These are phyloP conservation scores for Tubulanus polymorphus DNA, from an alignment of 2,888 invertebrate genomes.

Conservation along the genomic window DNA sequence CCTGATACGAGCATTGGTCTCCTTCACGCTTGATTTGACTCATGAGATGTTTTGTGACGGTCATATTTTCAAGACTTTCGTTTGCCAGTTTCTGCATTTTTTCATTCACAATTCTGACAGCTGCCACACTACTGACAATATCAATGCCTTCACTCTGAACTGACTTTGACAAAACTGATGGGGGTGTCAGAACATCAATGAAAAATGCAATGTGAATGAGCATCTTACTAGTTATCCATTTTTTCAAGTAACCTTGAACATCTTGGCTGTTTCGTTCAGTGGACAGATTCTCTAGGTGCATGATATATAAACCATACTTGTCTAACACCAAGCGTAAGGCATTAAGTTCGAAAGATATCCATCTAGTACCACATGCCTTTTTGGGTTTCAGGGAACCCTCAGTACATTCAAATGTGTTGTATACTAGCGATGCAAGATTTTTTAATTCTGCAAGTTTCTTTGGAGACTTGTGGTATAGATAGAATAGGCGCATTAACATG, in stretches of 20 bases:
- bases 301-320: slow-evolving; percentile 6
- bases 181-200: slow-evolving; percentile 2
- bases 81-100: neutral
- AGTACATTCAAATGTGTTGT: neutral
- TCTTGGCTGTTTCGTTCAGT: neutral
- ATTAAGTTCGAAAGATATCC: slow-evolving; percentile 5
- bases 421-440: neutral
- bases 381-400: slow-evolving; percentile 1
- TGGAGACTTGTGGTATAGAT: slow-evolving; percentile 3
- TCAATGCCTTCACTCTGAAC: slow-evolving; percentile 5
- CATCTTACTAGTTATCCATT: slow-evolving; percentile 4
- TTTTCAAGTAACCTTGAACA: slow-evolving; percentile 1
- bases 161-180: slow-evolving; percentile 3
- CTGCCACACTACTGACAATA: neutral
- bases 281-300: slow-evolving; percentile 4
- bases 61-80: neutral
- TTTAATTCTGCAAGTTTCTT: slow-evolving; percentile 2
- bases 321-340: slow-evolving; percentile 2
- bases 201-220: slow-evolving; percentile 1
- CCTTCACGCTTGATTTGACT: neutral
- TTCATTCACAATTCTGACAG: neutral
- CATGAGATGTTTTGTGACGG: neutral
- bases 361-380: slow-evolving; percentile 4
- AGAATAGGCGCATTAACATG: neutral
- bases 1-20: neutral